Base-by-base conservation (phyloP, 2,113 vertebrate species). In the Cathartes aura region DNA sequence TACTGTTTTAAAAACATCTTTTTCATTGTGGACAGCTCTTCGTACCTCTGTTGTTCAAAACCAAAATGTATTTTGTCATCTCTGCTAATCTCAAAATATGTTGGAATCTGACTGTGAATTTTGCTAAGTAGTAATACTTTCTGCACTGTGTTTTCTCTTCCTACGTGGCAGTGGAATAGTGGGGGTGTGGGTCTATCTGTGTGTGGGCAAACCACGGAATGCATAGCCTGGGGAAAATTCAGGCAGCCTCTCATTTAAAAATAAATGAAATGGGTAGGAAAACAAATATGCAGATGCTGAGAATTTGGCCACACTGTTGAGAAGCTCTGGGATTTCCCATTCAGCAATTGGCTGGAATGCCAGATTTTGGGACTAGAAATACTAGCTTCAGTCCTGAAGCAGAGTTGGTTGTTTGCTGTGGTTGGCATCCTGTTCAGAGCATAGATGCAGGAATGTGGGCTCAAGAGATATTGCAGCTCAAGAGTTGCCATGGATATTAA, bases 251-350 rank as follows among this genome's bases (percentile, higher is more conserved):
- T 96, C 67, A 93, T 90, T 96, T 96, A 90, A 96, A 95, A 96
- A 82, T 86, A 95, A 97, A 93, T 96, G 47, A 96, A 97, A 96
- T 92, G 84, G 71, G 71, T 88, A 94, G 91, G 87, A 97, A 96
- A 96, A 91, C 82, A 95, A 95, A 96, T 91, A 96, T 40, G 27
- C 74, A 93, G 94, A 91, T 89, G 74, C 78, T 91, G 89, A 88
- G 87, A 94, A 86, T 40, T 96, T 96, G 89, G 94, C 91, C 42
- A 67, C 45, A 9, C 42, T 63, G 14, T 73, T 76, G 82, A 97
- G 87, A 55, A 94, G 91, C 78, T 88, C 63, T 94, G 93, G 95
- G 94, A 96, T 91, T 96, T 95, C 91, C 87, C 36, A 7, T 82
- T 94, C 82, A 94, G 38, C 36, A 76, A 1, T 71, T 86, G 59